Evolutionary conservation across 2,888 invertebrate species (phyloP), one percentile per base, ranked within the genome.

Genomic region (Chydorus sphaericus): DNA sequence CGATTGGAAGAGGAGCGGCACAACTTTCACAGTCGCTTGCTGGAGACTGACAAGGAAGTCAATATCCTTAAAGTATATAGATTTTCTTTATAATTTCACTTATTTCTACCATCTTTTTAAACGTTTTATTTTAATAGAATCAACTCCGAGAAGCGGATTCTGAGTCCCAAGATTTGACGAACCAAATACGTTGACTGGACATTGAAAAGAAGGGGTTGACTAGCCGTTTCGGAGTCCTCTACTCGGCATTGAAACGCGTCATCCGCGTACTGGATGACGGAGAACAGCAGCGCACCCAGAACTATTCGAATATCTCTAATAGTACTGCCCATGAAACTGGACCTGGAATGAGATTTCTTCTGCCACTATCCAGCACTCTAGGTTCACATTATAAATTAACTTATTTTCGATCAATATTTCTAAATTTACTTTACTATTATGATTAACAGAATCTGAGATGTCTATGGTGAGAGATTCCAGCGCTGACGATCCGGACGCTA

Each of bases 1-100:
- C 48, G 48, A n/a, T 31, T 36, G 11, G 55, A 55, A 49, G 38
- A 48, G 16, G 49, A 55, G n/a, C 31, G 49, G 20, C 28, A 48
- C 16, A 48, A 36, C 31, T 33, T 55, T 30, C 33, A 55, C 31
- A 49, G 55, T 30, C 36, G 48, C 48, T 33, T 52, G 16, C 23
- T 52, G 10, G 31, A 52, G 23, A 37, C 52, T 6, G 36, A 52
- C 23, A 33, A 31, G 18, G 52, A 52, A 36, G 36, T 52, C 18
- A 16, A 23, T 14, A 52, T 36, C 18, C 20, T 52, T 11, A 52
- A 52, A 20, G 52, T 52, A 14, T 7, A 16, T 10, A 7, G 30
- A 14, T 50, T 28, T 11, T n/a, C n/a, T n/a, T n/a, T n/a, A n/a
- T n/a, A n/a, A n/a, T n/a, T n/a, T n/a, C n/a, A n/a, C n/a, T n/a